A percentile compares a stretch with the other conserved stretches of the same genome.
Evolutionary conservation across 2,797 vertebrate genomes (phyloP).

Genomic region (Schizopygopsis malacanthus): DNA sequence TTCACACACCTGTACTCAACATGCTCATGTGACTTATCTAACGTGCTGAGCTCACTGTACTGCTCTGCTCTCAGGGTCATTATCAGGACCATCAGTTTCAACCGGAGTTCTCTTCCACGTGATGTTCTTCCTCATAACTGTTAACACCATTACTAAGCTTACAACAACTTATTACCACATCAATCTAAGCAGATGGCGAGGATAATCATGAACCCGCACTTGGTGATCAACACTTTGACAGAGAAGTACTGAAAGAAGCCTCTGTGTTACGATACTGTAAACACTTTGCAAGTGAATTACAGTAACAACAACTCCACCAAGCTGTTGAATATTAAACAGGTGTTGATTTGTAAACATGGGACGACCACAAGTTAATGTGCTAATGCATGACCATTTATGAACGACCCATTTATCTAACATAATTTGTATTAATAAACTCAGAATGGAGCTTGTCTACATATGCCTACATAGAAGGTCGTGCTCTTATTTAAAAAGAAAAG

Average conservation of each 20-base stretch:
- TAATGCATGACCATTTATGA: background rate
- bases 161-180: background rate
- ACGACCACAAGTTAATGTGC: background rate
- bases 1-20: conserved; percentile 36
- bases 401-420: too few relatives aligned
- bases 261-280: background rate
- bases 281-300: background rate
- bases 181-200: background rate
- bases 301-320: background rate
- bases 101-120: background rate
- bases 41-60: background rate
- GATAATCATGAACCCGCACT: background rate
- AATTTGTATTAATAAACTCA: too few relatives aligned
- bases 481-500: too few relatives aligned
- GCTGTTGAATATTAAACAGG: background rate
- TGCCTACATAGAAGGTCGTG: background rate
- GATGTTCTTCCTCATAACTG: background rate
- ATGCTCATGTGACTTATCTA: conserved; percentile 9
- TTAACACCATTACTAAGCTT: background rate
- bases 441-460: background rate
- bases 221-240: background rate
- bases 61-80: background rate
- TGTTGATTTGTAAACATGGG: background rate
- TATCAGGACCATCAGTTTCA: background rate
- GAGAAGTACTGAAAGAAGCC: background rate